Conservation (phyloP, 2,113 vertebrate species). For the Phrynocephalus versicolor region DNA sequence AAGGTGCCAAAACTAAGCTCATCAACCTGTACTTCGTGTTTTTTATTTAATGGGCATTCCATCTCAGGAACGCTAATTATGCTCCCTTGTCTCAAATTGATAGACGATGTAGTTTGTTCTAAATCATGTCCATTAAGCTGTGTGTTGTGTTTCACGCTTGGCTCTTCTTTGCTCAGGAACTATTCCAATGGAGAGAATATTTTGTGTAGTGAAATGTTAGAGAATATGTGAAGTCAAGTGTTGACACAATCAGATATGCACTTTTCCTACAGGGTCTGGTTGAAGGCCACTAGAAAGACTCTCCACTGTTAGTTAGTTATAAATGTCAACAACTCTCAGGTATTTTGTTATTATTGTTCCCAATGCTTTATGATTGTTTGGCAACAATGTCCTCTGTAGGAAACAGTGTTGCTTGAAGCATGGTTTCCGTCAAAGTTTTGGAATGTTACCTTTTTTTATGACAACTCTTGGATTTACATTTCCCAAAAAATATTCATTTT, state of each 20-base stretch:
- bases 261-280: background rate
- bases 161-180: background rate
- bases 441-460: too few relatives aligned
- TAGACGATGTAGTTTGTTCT: conserved; percentile 1
- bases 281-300: background rate
- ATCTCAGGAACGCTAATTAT: background rate
- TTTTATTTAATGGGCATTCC: background rate
- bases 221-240: background rate
- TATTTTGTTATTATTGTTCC: background rate
- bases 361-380: background rate
- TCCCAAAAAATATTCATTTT: too few relatives aligned
- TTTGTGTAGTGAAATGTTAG: conserved; percentile 8
- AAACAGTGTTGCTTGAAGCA: background rate
- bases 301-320: conserved; percentile 4
- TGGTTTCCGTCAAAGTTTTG: background rate
- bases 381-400: background rate
- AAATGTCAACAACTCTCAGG: background rate
- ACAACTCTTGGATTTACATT: too few relatives aligned
- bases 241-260: background rate
- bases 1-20: background rate
- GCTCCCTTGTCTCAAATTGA: conserved; percentile 17
- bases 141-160: background rate
- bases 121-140: background rate
- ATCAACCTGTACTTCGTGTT: background rate
- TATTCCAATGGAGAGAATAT: background rate